Evolutionary conservation across 2,888 invertebrate genomes (phyloP), one percentile per base, ranked within the genome.

Genomic region (Pollenia labialis): DNA sequence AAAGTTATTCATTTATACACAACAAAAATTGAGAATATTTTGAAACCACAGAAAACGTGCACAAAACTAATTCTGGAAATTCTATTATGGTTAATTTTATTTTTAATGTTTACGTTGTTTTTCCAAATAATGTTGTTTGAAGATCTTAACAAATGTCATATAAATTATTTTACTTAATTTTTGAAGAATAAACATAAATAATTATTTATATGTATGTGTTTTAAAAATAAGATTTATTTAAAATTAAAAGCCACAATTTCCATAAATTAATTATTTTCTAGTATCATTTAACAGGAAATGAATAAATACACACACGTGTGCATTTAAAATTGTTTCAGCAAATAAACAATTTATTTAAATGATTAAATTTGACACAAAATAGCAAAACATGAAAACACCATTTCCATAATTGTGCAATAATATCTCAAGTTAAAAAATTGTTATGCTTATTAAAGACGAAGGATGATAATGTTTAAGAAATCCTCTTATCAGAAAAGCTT

Each of bases 301-400:
- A 14, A 75, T 66, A 54, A 71, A 54, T 18, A 54, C 52, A 54
- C 40, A 32, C 32, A 32, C 32, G 40, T 18, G 72, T 64, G 2
- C n/a, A 81, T 14, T 23, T 58, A 58, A 44, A 50, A 23, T 42
- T 40, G n/a, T 68, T 62, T 14, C 50, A 44, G 40, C 11, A 62
- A 56, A 74, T 50, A 56, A 81, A 74, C 50, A 58, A 66, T 58
- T 74, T 68, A 81, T 81, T 75, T 74, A 50, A 68, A 58, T 44
- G n/a, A 66, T 16, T 18, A 58, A 68, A 58, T 68, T 58, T 16
- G 23, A 68, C 42, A 56, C 48, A 48, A 46, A 66, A 23, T n/a
- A 18, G 4, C 4, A 56, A 12, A 66, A 66, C 6, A 54, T 3
- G 2, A 4, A 1, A 3, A 18, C 40, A 46, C 40, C 16, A 46